A percentile compares a stretch with the other conserved stretches of the same genome.
Conservation (phyloP, 2,113 vertebrate genomes). For the Neolamprologus modestus region DNA sequence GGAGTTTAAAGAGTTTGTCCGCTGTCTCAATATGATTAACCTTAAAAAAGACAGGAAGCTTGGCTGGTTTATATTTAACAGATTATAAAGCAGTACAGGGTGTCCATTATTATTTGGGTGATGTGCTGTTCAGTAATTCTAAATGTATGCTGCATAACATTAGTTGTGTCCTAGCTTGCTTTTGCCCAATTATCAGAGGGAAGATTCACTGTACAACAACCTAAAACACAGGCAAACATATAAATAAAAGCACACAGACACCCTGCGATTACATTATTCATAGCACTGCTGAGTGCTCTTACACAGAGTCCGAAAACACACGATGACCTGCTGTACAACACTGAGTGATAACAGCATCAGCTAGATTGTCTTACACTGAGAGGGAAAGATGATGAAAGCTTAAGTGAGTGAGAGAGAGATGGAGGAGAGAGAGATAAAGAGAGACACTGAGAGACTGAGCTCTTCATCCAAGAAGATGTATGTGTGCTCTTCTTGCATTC, state of each 20-base stretch:
- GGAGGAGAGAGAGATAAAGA: not conserved
- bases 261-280: slow-evolving; percentile 50
- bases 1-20: not conserved
- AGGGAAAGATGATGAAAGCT: not conserved
- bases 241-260: slow-evolving; percentile 11
- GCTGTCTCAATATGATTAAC: not conserved
- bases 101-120: not conserved
- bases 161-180: slow-evolving; percentile 3
- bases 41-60: not conserved
- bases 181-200: not conserved
- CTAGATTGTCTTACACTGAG: slow-evolving; percentile 10
- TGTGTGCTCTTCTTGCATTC: not conserved
- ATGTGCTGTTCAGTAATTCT: not conserved
- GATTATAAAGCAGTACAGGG: not conserved
- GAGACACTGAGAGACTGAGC: not conserved
- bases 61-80: not conserved
- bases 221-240: not conserved
- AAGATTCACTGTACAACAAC: not conserved
- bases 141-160: not conserved
- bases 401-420: not conserved
- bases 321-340: slow-evolving; percentile 36
- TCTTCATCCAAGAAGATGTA: not conserved
- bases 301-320: slow-evolving; percentile 12
- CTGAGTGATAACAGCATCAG: slow-evolving; percentile 27
- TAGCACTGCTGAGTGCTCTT: slow-evolving; percentile 39